Evolutionary conservation across 2,888 invertebrate species (phyloP), one percentile per base, ranked within the genome.

Genomic region (Tillus elongatus): DNA sequence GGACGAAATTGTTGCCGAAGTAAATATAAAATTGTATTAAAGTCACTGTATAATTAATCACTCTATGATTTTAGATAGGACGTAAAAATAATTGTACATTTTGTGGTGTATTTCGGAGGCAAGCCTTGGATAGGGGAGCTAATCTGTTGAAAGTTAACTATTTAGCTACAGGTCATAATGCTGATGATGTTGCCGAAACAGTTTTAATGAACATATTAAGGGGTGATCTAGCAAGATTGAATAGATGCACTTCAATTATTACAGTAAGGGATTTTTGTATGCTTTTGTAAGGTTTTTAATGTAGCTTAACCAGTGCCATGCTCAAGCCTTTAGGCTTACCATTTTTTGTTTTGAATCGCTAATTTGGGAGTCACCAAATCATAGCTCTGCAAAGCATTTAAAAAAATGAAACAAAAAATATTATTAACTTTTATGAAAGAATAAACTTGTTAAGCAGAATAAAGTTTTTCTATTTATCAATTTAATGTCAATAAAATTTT

Each of bases 131-230:
- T 59, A 71, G 97, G 53, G 98, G 98, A 2, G 97, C 98, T 0
- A 78, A 82, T 40, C 63, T 88, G 54, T 68, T 97, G 13, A 77
- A 77, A 33, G 97, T 92, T 0, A 82, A 92, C 62, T 90, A 91
- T 63, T 84, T 99, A 56, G 95, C 90, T 0, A 99, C 98, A 2
- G 97, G 92, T 1, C 92, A 93, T 56, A 93, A 93, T 74, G 92
- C 92, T 15, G 92, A 92, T 70, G 98, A 99, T 61, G 89, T 97
- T 50, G 98, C 98, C 0, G 98, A 99, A 67, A 99, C 98, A 3
- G 89, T 97, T 13, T 62, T 97, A 9, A 97, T 97, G 96, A 97
- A 97, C 71, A 79, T 99, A 26, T 69, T 99, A 27, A 74, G 98
- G 53, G 98, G 98, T 2, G 98, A 99, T 63, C 82, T 96, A 44